Evolutionary conservation across 2,888 invertebrate genomes (phyloP), one percentile per base, ranked within the genome.

Genomic region (Xiphydria camelus): DNA sequence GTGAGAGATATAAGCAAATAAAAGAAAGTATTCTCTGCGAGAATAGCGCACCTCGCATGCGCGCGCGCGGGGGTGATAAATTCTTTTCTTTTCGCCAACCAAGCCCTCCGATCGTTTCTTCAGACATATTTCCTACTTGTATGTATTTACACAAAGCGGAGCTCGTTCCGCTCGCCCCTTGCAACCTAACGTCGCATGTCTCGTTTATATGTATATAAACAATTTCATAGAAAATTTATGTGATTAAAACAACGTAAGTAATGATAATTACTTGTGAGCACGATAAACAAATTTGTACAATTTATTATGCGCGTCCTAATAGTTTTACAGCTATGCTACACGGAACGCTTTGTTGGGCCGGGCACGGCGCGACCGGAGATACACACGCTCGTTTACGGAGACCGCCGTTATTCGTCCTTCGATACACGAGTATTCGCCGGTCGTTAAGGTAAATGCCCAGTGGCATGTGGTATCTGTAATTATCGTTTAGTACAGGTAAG

Each of bases 221-320:
- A 70, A 65, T 67, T 70, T 67, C 55, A 71, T 71, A 73, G 68
- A 72, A 71, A 71, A 72, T 71, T 69, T 68, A 65, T 66, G 58
- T 66, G 66, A 69, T 70, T 66, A 70, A 72, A 72, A 72, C 65
- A 72, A 72, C 58, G 54, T 64, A 66, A 66, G 61, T 64, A 60
- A 67, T 59, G 49, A 61, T 64, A 61, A 60, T 69, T 66, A 67
- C 58, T 66, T 55, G 53, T 62, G 64, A 67, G 67, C 68, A 71
- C 62, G 54, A 70, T 72, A 70, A 72, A 68, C 67, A 70, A 69
- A 68, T 73, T 73, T 72, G 70, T 73, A 72, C 72, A 72, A 68
- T 70, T 70, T 68, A 70, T 72, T 72, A 72, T 70, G 72, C 72
- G 66, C 63, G 56, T 65, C 53, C 66, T 63, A 65, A 53, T 66